Base-by-base conservation (phyloP, 2,113 vertebrate species). In the Chitala chitala region DNA sequence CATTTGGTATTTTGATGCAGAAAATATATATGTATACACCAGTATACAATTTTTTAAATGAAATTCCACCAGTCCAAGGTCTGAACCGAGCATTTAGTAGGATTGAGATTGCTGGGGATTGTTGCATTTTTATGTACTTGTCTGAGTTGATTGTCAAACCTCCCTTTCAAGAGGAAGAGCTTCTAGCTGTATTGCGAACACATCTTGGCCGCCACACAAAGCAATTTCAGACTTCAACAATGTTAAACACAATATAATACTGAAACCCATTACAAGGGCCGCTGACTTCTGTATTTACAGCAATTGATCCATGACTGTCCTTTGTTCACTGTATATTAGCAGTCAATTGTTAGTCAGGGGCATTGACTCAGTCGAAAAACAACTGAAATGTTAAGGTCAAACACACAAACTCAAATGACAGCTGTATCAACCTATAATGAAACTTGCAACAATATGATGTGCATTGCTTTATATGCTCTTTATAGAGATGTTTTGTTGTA, bases 231-330 rank as follows among this genome's bases (percentile, higher is more conserved):
- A 38, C 55, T 73, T 58, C 24, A 48, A 20, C 33, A 68, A 64
- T 76, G 65, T 63, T 76, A 76, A 79, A 74, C 78, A 76, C 51
- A 61, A 74, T 46, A 76, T 76, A 73, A 73, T 46, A 63, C 56
- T 63, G 71, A 51, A 66, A 38, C 56, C 64, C 66, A 79, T 79
- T 76, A 79, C 74, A 65, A 54, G 58, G 75, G 65, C 55, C 74
- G 59, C 33, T 59, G 59, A 38, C 59, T 40, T 12, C 58, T 42
- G 71, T 59, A 71, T 79, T 76, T 74, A 69, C 65, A 71, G 8
- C 51, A 68, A 77, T 77, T 68, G 72, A 77, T 77, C 75, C 75
- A 55, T 48, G 75, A 69, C 75, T 56, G 59, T 74, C 75, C 68
- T 58, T 76, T 74, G 71, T 61, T 53, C 51, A 48, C 75, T 70